phyloP scores from a whole-genome alignment of 2,888 invertebrate genomes.

The Leucoma salicis region DNA sequence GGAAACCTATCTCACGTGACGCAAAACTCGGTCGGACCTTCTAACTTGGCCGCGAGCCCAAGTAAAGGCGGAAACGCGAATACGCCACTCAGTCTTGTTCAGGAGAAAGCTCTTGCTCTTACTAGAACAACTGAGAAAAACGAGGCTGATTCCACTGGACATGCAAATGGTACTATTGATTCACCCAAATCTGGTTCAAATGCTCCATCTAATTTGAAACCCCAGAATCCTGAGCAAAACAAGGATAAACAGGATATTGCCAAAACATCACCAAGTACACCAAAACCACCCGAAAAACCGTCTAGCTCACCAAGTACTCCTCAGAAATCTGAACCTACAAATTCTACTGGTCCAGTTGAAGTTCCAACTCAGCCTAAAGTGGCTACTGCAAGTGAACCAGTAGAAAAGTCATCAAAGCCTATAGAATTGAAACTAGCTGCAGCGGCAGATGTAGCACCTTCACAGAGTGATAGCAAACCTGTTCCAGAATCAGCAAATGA shows the following conservation, averaged over 20 bases:
- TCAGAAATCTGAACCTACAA: slow-evolving; percentile 59
- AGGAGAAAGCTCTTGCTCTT: slow-evolving; percentile 70
- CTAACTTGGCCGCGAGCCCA: slow-evolving; percentile 57
- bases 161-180: slow-evolving; percentile 71
- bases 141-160: slow-evolving; percentile 66
- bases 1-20: slow-evolving; percentile 73
- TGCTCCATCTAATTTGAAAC: slow-evolving; percentile 56
- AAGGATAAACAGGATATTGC: slow-evolving; percentile 73
- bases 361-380: slow-evolving; percentile 61
- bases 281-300: slow-evolving; percentile 71
- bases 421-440: slow-evolving; percentile 63
- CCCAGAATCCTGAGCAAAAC: slow-evolving; percentile 64
- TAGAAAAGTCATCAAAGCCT: slow-evolving; percentile 66
- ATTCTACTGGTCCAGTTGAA: slow-evolving; percentile 46
- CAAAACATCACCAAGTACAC: slow-evolving; percentile 72
- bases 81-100: slow-evolving; percentile 72
- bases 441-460: slow-evolving; percentile 66
- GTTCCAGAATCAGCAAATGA: slow-evolving; percentile 67
- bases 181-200: slow-evolving; percentile 62
- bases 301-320: slow-evolving; percentile 52
- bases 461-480: slow-evolving; percentile 66
- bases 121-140: slow-evolving; percentile 74
- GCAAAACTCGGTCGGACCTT: slow-evolving; percentile 62
- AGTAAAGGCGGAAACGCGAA: slow-evolving; percentile 59
- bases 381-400: slow-evolving; percentile 62